Evolutionary conservation across 2,113 vertebrate species (phyloP).

Genomic region (Todiramphus saurophagus): DNA sequence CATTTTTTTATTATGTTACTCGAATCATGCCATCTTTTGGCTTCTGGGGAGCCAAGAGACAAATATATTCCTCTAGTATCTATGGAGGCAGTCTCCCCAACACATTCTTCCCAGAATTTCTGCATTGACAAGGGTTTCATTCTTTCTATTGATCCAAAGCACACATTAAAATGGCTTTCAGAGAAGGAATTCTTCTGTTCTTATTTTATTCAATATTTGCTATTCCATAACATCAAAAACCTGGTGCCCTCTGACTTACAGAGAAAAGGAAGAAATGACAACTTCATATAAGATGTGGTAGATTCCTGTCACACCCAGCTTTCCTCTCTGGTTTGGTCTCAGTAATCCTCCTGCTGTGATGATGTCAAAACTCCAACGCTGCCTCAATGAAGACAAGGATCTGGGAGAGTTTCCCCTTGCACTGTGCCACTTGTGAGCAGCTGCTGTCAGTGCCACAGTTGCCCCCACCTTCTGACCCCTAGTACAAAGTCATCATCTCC

Average conservation of each 20-base stretch:
- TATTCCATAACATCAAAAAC: neutral
- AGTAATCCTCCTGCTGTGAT: neutral
- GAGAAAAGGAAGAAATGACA: neutral
- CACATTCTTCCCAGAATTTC: slow-evolving; percentile 14
- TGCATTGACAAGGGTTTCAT: neutral
- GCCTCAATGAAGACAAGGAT: neutral
- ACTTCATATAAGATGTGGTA: neutral
- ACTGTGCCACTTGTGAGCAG: neutral
- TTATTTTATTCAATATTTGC: neutral
- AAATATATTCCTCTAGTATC: neutral
- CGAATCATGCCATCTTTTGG: neutral
- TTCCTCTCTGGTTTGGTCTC: neutral
- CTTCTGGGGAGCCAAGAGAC: neutral
- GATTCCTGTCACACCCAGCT: neutral
- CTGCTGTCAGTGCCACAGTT: neutral
- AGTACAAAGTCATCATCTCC: neutral
- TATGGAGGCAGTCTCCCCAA: neutral
- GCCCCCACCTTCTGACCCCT: neutral
- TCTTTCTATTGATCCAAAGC: neutral
- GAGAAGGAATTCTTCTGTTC: neutral
- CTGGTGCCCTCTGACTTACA: neutral
- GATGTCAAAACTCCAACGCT: neutral
- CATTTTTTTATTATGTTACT: neutral
- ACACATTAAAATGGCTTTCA: slow-evolving; percentile 1
- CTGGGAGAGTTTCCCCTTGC: neutral